These are phyloP conservation scores for Hydrozoanthus gracilis DNA, from an alignment of 92 coral and sea anemone genomes.

Conservation along the genomic window DNA sequence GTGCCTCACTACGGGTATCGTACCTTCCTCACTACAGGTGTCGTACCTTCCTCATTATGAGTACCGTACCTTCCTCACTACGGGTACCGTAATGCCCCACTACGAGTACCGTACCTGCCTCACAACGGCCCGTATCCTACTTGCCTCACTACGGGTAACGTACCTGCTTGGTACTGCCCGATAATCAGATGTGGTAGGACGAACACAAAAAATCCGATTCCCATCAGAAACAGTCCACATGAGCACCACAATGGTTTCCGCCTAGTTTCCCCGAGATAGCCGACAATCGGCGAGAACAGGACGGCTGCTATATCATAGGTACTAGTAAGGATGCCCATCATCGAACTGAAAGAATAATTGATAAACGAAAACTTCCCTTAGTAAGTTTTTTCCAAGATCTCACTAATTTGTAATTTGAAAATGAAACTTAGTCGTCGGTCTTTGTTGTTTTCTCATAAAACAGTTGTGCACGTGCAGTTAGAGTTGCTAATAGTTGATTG, in stretches of 20 bases:
- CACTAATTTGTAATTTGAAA: no score
- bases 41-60: no score
- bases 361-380: no score
- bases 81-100: no score
- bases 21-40: no score
- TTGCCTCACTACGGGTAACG: background rate
- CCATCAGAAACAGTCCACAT: slow-evolving; percentile 44
- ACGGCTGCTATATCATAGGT: slow-evolving; percentile 52
- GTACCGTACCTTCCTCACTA: no score
- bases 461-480: no score
- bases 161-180: slow-evolving; percentile 57
- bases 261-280: slow-evolving; percentile 56
- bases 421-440: no score
- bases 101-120: background rate
- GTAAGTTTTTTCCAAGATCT: no score
- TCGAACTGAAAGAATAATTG: slow-evolving; percentile 28
- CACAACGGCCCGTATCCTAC: background rate
- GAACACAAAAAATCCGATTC: slow-evolving; percentile 37
- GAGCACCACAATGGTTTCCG: slow-evolving; percentile 53
- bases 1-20: no score
- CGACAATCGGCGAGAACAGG: slow-evolving; percentile 46
- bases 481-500: no score
- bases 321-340: slow-evolving; percentile 45
- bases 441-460: no score
- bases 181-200: slow-evolving; percentile 48